Evolutionary conservation across 2,113 vertebrate genomes (phyloP).

Genomic region (Podocnemis expansa): DNA sequence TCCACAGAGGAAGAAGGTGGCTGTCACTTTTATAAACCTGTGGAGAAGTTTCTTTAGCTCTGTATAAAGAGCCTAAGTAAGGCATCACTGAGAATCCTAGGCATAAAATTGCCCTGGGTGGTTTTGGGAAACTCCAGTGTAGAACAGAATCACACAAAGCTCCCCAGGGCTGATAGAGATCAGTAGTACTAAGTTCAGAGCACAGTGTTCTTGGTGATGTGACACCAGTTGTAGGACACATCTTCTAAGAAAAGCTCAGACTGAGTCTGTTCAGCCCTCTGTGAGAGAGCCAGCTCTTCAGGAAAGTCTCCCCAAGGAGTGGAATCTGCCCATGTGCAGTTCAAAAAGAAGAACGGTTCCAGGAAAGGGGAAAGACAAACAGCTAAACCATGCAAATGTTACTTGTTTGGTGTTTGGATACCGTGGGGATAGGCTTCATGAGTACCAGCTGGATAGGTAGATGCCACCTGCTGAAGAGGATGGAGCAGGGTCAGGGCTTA

Average conservation of each 20-base stretch:
- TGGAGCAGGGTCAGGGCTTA: not conserved
- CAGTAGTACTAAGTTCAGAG: not conserved
- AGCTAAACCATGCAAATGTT: not conserved
- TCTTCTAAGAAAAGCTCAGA: not conserved
- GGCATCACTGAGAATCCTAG: not conserved
- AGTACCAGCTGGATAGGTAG: not conserved
- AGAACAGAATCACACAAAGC: not conserved
- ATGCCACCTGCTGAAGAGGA: not conserved
- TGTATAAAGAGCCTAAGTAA: not conserved
- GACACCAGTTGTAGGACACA: not conserved
- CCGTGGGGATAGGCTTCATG: not conserved
- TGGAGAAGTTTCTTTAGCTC: not conserved
- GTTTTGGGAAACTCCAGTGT: not conserved
- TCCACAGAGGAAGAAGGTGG: not conserved
- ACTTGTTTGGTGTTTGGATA: not conserved
- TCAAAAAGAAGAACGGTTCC: not conserved
- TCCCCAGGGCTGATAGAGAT: not conserved
- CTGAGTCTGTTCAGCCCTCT: not conserved
- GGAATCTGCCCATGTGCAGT: accelerated
- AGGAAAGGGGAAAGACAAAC: not conserved
- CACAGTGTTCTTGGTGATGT: not conserved
- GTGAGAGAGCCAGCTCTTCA: accelerated
- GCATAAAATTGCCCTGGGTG: not conserved
- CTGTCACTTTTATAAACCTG: not conserved
- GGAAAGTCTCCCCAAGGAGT: not conserved